Evolutionary conservation across 2,888 invertebrate genomes (phyloP), one percentile per base, ranked within the genome.

Genomic region (Ecliptopera silaceata): DNA sequence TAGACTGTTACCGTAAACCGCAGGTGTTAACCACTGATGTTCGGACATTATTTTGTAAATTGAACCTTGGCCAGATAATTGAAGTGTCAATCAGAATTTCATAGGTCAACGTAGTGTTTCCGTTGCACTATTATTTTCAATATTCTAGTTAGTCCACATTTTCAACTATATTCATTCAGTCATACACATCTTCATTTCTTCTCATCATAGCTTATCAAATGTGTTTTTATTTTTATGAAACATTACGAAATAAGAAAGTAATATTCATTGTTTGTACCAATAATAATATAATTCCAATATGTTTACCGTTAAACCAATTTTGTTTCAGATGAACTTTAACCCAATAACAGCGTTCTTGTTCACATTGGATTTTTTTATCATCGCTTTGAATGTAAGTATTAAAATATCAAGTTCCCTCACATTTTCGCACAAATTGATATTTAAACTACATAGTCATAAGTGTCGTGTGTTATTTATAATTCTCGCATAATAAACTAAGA

Each of bases 361-460:
- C 78, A 96, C 96, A 1, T 75, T 95, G 80, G 95, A 95, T 79
- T 95, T 96, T 80, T 96, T 96, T 84, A 92, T 96, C 49, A 92
- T 95, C 69, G 92, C 94, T 66, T 84, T 96, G 65, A 96, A 96
- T 82, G 96, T 96, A 88, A 95, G 96, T 94, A 80, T 46, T n/a
- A 36, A 15, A 36, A 15, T n/a, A 36, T 36, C 3, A 13, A 36
- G 36, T 36, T 6, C 15, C 10, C 12, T 34, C 12, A 13, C 6
- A 13, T 12, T 6, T 34, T 4, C 5, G 34, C 13, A 2, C 5
- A 26, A 26, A 1, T 26, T 34, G 13, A 12, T 34, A 13, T 13
- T 6, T 12, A 6, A 34, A 34, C 34, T 6, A 34, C 0, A 2
- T 5, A 6, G 13, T 34, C 13, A 13, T 34, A 13, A 34, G 6